Evolutionary conservation across 2,797 vertebrate genomes (phyloP).

Genomic region (Esox masquinongy): DNA sequence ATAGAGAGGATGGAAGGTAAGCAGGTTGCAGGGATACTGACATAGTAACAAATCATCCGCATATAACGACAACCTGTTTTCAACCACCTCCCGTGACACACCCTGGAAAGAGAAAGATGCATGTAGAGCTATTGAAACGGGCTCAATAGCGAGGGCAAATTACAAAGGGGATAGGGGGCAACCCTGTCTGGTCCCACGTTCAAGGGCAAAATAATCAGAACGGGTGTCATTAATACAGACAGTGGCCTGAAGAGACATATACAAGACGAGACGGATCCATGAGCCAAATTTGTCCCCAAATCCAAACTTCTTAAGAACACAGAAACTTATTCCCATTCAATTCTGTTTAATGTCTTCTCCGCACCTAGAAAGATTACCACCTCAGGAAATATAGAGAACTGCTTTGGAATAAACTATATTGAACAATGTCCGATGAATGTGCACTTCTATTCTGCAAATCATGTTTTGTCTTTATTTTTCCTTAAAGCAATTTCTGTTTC

Average conservation of each 20-base stretch:
- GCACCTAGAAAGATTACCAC: no score
- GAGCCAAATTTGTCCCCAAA: slow-evolving; percentile 4
- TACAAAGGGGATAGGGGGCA: slow-evolving; percentile 30
- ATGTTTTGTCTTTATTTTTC: no score
- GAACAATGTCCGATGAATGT: no score
- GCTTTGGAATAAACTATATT: no score
- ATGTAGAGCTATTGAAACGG: slow-evolving; percentile 6
- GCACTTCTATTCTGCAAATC: slow-evolving; percentile 1
- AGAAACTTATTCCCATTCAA: slow-evolving; percentile 28
- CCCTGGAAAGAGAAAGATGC: slow-evolving; percentile 5
- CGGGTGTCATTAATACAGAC: slow-evolving; percentile 18
- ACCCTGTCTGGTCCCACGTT: neutral
- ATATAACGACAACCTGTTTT: slow-evolving; percentile 21
- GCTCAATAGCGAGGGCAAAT: slow-evolving; percentile 18
- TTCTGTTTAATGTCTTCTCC: neutral
- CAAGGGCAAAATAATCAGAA: slow-evolving; percentile 1
- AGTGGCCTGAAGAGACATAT: no score
- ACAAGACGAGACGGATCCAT: slow-evolving; percentile 19
- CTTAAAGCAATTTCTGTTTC: neutral
- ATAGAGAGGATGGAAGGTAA: slow-evolving; percentile 8
- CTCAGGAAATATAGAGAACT: no score
- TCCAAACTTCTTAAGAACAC: neutral
- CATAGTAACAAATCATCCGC: slow-evolving; percentile 19
- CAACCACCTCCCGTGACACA: neutral
- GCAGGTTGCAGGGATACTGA: neutral